A percentile compares a stretch with the other conserved stretches of the same genome.
These are phyloP conservation scores for Itoplectis maculator DNA, from an alignment of 2,888 invertebrate genomes.

Conservation along the genomic window DNA sequence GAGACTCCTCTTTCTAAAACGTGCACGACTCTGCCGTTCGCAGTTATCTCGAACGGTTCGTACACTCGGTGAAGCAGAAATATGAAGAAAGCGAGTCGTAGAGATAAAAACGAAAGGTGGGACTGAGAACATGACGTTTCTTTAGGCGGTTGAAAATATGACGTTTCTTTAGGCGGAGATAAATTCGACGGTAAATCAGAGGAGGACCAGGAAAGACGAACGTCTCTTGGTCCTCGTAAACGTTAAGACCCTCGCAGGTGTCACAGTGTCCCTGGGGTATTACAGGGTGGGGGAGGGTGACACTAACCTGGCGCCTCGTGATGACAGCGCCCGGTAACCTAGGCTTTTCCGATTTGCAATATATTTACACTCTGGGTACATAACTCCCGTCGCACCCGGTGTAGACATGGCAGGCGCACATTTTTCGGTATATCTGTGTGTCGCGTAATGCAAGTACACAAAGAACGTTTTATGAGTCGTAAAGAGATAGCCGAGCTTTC, in stretches of 20 bases:
- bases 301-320: not conserved
- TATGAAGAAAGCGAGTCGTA: not conserved
- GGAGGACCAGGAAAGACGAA: not conserved
- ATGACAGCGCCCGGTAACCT: slow-evolving; percentile 5
- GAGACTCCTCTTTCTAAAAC: not conserved
- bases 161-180: slow-evolving; percentile 44
- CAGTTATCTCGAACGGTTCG: not conserved
- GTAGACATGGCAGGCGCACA: not conserved
- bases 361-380: slow-evolving; percentile 15
- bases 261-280: slow-evolving; percentile 10
- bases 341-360: slow-evolving; percentile 12
- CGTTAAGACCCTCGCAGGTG: slow-evolving; percentile 29
- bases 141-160: slow-evolving; percentile 2
- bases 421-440: not conserved
- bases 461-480: slow-evolving; percentile 32
- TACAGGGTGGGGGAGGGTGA: too few relatives aligned
- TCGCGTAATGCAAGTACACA: slow-evolving; percentile 5
- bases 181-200: slow-evolving; percentile 40
- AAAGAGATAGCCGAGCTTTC: slow-evolving; percentile 22
- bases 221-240: slow-evolving; percentile 31
- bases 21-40: not conserved
- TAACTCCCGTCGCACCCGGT: not conserved
- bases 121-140: too few relatives aligned
- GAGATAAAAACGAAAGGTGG: not conserved
- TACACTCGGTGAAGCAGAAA: not conserved